Evolutionary conservation across 2,797 vertebrate genomes (phyloP), one percentile per base, ranked within the genome.

Genomic region (Amniataba percoides): DNA sequence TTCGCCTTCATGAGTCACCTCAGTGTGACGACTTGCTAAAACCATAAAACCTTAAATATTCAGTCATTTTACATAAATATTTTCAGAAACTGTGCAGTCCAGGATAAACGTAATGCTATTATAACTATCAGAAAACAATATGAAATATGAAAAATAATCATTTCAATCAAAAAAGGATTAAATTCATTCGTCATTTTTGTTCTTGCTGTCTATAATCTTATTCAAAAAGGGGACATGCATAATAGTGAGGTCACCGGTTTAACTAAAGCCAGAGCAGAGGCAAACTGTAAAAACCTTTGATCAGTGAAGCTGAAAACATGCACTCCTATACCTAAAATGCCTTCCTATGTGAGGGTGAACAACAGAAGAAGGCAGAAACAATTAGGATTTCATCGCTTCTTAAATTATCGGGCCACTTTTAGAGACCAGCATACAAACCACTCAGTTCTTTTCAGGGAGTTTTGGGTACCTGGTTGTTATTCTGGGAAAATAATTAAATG

Each of bases 361-460:
- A 49, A 13, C 25, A 18, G 10, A 13, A 56, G 23, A 36, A 21
- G 52, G 16, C 10, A 43, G 19, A 51, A 51, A 70, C n/a, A 3
- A n/a, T 23, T 9, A 42, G 8, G 42, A 15, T 43, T 72, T 56
- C 12, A 48, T 57, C 52, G 18, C 2, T 51, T 0, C 25, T 15
- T 42, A 18, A 45, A 31, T 39, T 5, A 16, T 71, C 45, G 42
- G 34, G 36, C 40, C 31, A 18, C 3, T 71, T 16, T 25, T 49
- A 71, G 21, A 79, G 34, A 23, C 43, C 62, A 67, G 31, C 23
- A 53, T 77, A 59, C 16, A 55, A 27, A 57, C 34, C 49, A 40
- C 34, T 2, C 19, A 18, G n/a, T 43, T 19, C 16, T 70, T 73
- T 36, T 49, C 31, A 51, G 9, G 31, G 15, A 19, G 14, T n/a